A percentile compares a stretch with the other conserved stretches of the same genome.
Conservation (phyloP, 2,888 invertebrate genomes). For the Diarsia brunnea region DNA sequence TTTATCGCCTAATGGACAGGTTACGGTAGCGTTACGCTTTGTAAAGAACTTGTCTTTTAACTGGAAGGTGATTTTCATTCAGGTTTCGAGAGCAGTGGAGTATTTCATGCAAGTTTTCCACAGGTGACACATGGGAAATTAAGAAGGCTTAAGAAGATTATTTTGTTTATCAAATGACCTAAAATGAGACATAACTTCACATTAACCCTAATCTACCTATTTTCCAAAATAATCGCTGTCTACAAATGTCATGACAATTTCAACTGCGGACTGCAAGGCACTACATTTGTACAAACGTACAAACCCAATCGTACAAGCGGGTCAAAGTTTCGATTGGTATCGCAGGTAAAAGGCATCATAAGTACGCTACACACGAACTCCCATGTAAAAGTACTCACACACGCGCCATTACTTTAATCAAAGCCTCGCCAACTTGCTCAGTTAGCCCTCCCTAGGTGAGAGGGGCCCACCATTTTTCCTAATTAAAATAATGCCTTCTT, state of each 20-base stretch:
- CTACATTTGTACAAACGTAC: background rate
- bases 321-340: slow-evolving; percentile 48
- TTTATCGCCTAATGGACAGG: slow-evolving; percentile 89
- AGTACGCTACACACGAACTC: slow-evolving; percentile 48
- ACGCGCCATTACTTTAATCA: slow-evolving; percentile 72
- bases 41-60: slow-evolving; percentile 43
- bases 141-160: background rate
- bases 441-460: slow-evolving; percentile 74
- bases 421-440: slow-evolving; percentile 75
- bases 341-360: slow-evolving; percentile 49
- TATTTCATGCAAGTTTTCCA: background rate
- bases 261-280: background rate
- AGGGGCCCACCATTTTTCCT: slow-evolving; percentile 84
- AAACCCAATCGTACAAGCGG: slow-evolving; percentile 5
- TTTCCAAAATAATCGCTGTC: background rate
- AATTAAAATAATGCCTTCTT: slow-evolving; percentile 90
- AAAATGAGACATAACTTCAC: background rate
- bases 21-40: slow-evolving; percentile 75
- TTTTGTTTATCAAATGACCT: background rate
- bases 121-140: background rate
- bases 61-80: slow-evolving; percentile 49
- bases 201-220: background rate
- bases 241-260: background rate
- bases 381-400: slow-evolving; percentile 57
- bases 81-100: slow-evolving; percentile 5